A percentile compares a stretch with the other conserved stretches of the same genome.
Conservation (phyloP, 2,113 vertebrate genomes). For the Corvus cornix region DNA sequence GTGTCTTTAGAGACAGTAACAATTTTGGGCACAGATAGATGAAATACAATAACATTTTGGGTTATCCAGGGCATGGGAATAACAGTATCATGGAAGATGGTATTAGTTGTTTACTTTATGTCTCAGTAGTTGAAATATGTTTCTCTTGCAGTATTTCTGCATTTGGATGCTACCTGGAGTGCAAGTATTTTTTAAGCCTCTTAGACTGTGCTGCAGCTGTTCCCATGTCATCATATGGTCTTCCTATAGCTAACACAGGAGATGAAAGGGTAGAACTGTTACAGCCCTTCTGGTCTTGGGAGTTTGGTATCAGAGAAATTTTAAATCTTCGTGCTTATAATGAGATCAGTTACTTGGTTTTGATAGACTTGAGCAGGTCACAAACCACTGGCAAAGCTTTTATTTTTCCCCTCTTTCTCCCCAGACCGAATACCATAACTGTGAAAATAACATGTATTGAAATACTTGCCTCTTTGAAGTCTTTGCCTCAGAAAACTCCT, state of each 20-base stretch:
- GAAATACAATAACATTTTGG: background rate
- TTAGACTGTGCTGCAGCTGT: background rate
- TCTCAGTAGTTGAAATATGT: background rate
- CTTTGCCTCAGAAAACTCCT: background rate
- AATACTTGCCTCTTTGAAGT: background rate
- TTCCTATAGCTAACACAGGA: background rate
- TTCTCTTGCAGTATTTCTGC: background rate
- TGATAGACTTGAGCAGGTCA: background rate
- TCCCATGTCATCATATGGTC: accelerated
- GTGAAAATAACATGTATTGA: background rate
- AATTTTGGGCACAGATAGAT: background rate
- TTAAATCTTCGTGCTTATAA: accelerated
- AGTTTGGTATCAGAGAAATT: background rate
- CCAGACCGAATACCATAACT: background rate
- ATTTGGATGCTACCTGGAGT: background rate
- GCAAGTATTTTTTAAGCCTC: background rate
- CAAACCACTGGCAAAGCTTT: background rate
- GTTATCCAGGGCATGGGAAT: background rate
- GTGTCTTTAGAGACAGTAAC: background rate
- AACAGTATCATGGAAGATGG: background rate
- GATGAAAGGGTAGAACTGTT: background rate
- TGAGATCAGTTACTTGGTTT: background rate
- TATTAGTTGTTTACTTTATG: background rate
- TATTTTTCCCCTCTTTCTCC: background rate
- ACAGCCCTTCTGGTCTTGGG: background rate